phyloP scores from a whole-genome alignment of 2,113 vertebrate species.

The Heteronetta atricapilla region DNA sequence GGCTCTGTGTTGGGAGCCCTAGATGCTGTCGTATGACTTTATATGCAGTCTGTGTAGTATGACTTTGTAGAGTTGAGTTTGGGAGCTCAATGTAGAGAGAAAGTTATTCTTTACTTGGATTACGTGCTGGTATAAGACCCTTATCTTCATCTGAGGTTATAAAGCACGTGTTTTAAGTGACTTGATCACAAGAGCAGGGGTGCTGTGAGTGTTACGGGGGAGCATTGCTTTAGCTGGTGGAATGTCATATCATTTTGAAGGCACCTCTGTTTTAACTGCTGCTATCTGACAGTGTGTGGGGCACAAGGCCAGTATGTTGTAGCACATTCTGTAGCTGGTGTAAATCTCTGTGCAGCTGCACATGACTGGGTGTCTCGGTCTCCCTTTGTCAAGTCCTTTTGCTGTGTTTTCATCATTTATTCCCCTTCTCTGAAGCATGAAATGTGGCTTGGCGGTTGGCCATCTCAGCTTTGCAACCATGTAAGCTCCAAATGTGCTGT shows the following conservation, averaged over 20 bases:
- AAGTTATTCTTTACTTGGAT: not conserved
- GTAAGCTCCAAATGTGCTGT: slow-evolving; percentile 68
- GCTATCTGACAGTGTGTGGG: not conserved
- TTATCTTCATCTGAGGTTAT: not conserved
- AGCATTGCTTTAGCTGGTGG: not conserved
- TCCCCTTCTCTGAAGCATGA: slow-evolving; percentile 69
- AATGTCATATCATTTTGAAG: slow-evolving; percentile 11
- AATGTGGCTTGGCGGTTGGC: slow-evolving; percentile 59
- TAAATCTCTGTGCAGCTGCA: slow-evolving; percentile 62
- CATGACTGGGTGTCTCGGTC: slow-evolving; percentile 54
- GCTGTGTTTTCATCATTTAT: slow-evolving; percentile 65
- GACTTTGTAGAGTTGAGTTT: not conserved
- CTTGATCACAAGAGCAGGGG: not conserved
- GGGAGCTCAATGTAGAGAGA: not conserved
- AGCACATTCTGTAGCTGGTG: slow-evolving; percentile 59
- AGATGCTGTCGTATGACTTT: not conserved
- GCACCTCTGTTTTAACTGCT: slow-evolving; percentile 12
- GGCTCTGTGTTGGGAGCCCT: not conserved
- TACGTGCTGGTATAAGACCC: not conserved
- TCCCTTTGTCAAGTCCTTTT: slow-evolving; percentile 67
- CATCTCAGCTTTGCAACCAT: slow-evolving; percentile 51
- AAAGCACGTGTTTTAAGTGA: not conserved
- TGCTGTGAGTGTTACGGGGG: not conserved
- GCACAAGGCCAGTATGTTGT: slow-evolving; percentile 65
- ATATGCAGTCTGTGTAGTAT: no score